Evolutionary conservation across 2,888 invertebrate species (phyloP).

Genomic region (Acanthosepion pharaonis): DNA sequence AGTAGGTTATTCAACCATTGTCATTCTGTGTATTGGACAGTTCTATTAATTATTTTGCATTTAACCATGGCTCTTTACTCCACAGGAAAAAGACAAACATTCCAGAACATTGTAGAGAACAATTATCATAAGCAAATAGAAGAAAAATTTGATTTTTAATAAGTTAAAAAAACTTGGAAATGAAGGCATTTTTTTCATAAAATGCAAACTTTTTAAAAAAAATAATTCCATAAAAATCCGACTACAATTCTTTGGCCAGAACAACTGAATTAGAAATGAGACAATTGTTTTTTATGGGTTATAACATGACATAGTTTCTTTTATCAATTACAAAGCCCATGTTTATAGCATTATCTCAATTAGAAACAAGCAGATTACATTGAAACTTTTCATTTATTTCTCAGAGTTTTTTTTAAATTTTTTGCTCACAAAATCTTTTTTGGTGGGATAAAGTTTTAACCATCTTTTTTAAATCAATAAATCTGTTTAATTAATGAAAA

Average conservation of each 20-base stretch:
- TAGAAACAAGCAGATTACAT: background rate
- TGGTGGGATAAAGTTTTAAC: background rate
- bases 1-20: too few species aligned
- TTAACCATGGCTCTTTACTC: too few species aligned
- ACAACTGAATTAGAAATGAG: background rate
- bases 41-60: too few species aligned
- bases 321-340: background rate
- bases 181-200: background rate
- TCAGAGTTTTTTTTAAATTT: too few species aligned
- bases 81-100: too few species aligned
- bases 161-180: too few species aligned
- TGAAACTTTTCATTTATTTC: background rate
- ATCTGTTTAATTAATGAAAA: background rate
- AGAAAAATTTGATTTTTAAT: too few species aligned
- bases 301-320: background rate
- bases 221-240: background rate
- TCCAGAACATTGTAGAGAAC: too few species aligned
- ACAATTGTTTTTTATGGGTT: background rate
- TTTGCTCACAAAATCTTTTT: background rate
- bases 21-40: too few species aligned
- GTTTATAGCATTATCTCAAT: background rate
- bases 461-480: background rate
- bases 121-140: too few species aligned
- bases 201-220: background rate
- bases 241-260: background rate